Evolutionary conservation across 2,888 invertebrate genomes (phyloP).

Genomic region (Elgonia sp.): DNA sequence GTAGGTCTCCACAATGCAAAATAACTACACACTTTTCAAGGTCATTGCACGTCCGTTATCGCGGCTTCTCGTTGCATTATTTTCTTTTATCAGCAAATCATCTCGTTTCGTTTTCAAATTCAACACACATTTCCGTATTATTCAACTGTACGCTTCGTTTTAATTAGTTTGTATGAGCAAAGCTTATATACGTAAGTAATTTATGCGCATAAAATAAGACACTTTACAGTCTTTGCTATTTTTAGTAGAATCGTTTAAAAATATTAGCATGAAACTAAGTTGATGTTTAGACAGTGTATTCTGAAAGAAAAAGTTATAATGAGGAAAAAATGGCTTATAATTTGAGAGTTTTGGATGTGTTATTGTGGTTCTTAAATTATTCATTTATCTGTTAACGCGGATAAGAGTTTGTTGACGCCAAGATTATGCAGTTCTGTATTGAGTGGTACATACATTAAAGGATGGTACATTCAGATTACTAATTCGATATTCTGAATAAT

Average conservation of each 20-base stretch:
- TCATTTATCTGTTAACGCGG: too few species aligned
- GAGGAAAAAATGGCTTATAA: too few species aligned
- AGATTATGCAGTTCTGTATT: too few species aligned
- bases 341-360: too few species aligned
- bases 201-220: not conserved
- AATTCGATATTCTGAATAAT: too few species aligned
- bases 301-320: too few species aligned
- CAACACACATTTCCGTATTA: constrained; percentile 38
- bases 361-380: too few species aligned
- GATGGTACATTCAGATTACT: too few species aligned
- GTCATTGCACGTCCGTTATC: constrained; percentile 58
- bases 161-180: constrained; percentile 21
- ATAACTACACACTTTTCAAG: constrained; percentile 53
- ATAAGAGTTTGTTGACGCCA: too few species aligned
- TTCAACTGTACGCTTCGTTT: not conserved
- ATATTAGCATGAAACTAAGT: too few species aligned
- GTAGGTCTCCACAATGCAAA: constrained; percentile 35
- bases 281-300: too few species aligned
- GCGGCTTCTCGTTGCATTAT: constrained; percentile 37
- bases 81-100: constrained; percentile 41
- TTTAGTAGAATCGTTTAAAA: not conserved
- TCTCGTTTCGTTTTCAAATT: constrained; percentile 46
- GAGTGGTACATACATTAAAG: too few species aligned
- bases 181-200: not conserved
- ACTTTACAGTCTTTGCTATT: not conserved